Evolutionary conservation across 2,888 invertebrate genomes (phyloP).

Genomic region (Serrognathus titanus): DNA sequence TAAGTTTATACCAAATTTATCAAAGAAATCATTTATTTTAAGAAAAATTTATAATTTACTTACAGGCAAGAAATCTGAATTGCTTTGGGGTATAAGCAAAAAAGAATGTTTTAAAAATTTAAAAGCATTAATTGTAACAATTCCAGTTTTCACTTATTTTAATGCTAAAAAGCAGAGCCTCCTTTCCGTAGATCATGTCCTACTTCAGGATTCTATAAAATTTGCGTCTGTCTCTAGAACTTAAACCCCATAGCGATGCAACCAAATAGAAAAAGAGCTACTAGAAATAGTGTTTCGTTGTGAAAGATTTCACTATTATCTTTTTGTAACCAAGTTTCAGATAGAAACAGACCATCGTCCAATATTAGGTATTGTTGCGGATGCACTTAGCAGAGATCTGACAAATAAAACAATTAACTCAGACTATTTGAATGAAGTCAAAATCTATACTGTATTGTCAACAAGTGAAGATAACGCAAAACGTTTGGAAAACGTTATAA

Average conservation of each 20-base stretch:
- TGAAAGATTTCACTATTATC: too few species aligned
- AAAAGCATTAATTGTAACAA: too few species aligned
- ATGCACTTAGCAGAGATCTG: neutral
- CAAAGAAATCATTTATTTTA: slow-evolving; percentile 1
- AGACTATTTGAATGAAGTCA: neutral
- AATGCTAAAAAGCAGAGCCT: neutral
- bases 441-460: neutral
- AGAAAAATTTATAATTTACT: too few species aligned
- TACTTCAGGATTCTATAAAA: slow-evolving; percentile 12
- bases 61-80: neutral
- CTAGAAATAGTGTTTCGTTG: too few species aligned
- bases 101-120: slow-evolving; percentile 1
- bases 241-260: too few species aligned
- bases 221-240: neutral
- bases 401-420: neutral
- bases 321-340: too few species aligned
- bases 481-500: slow-evolving; percentile 4
- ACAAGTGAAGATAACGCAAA: neutral
- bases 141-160: neutral
- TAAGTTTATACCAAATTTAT: slow-evolving; percentile 9
- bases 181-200: neutral
- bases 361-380: neutral
- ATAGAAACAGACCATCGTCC: too few species aligned
- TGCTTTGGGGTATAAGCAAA: slow-evolving; percentile 1
- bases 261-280: too few species aligned